phyloP scores from a whole-genome alignment of 2,888 invertebrate genomes.

The Clanis bilineata region DNA sequence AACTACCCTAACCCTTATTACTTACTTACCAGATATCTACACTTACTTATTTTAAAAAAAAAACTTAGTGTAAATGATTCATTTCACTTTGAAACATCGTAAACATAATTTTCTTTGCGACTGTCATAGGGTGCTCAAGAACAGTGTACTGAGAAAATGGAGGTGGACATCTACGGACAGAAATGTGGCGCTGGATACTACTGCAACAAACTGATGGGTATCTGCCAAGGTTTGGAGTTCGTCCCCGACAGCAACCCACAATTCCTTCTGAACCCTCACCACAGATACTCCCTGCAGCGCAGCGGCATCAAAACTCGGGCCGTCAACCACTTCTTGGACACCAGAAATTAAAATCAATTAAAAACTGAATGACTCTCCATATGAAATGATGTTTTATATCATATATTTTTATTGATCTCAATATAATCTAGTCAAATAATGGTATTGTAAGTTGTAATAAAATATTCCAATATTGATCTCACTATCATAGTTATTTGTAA shows the following conservation, averaged over 20 bases:
- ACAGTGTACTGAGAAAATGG: conserved; percentile 65
- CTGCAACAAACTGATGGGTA: conserved; percentile 55
- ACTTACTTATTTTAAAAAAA: too few relatives aligned
- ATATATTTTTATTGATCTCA: neutral
- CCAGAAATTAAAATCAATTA: conserved; percentile 19
- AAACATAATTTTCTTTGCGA: neutral
- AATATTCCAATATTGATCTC: conserved; percentile 9
- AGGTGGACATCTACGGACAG: conserved; percentile 56
- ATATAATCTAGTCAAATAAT: neutral
- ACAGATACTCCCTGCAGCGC: conserved; percentile 42
- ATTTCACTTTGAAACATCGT: too few relatives aligned
- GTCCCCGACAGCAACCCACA: conserved; percentile 46
- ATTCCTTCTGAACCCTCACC: conserved; percentile 44
- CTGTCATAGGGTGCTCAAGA: conserved; percentile 57
- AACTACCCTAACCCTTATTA: too few relatives aligned
- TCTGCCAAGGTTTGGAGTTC: conserved; percentile 56
- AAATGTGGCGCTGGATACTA: conserved; percentile 64
- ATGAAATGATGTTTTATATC: neutral
- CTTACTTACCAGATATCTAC: too few relatives aligned
- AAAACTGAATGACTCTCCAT: neutral
- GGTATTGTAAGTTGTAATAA: neutral
- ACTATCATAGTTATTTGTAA: neutral
- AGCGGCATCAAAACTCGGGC: conserved; percentile 24
- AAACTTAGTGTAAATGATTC: too few relatives aligned
- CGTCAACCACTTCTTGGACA: conserved; percentile 28